Base-by-base conservation (phyloP, 2,113 vertebrate genomes). In the Epinephelus moara region DNA sequence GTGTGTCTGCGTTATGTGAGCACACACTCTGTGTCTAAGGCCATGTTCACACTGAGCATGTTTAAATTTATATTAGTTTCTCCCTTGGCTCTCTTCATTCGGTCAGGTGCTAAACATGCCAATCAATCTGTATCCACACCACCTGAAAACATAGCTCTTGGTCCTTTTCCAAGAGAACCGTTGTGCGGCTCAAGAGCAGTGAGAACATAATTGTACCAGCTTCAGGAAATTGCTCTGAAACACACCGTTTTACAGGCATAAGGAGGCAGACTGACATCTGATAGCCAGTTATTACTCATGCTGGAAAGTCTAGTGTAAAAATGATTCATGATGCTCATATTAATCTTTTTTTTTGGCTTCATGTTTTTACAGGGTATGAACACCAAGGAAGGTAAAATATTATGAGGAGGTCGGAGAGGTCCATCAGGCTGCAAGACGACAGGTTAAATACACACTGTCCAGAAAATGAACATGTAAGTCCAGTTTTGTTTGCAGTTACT, bases 181-280 rank as follows among this genome's bases (percentile, higher is more conserved):
- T 33, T 15, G 75, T 15, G 64, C n/a, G 50, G 15, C 81, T 85
- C 59, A 78, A 8, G 37, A 60, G 25, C 63, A 84, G 70, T 85
- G 75, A 83, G 76, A 80, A 52, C 63, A 72, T 85, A 88, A 91
- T 85, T 45, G 74, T n/a, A 70, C 50, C 62, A 50, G 49, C 81
- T 69, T 79, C 89, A 92, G 87, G 87, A 90, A 92, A 89, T 82
- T 86, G 33, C 74, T n/a, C 73, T 76, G 67, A 81, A 89, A 89
- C 23, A n/a, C 75, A 63, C 21, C 2, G 0, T 80, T 90, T 84
- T 71, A 82, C 56, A 76, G 83, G 59, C 86, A 1, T 45, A 60
- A 70, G 49, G 76, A 81, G 80, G 67, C 64, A 61, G 42, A 67
- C 2, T 55, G 87, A 81, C 84, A 83, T 87, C 4, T 47, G 71